A percentile compares a stretch with the other conserved stretches of the same genome.
Conservation (phyloP, 1,140 invertebrate genomes). For the Papilio dardanus region DNA sequence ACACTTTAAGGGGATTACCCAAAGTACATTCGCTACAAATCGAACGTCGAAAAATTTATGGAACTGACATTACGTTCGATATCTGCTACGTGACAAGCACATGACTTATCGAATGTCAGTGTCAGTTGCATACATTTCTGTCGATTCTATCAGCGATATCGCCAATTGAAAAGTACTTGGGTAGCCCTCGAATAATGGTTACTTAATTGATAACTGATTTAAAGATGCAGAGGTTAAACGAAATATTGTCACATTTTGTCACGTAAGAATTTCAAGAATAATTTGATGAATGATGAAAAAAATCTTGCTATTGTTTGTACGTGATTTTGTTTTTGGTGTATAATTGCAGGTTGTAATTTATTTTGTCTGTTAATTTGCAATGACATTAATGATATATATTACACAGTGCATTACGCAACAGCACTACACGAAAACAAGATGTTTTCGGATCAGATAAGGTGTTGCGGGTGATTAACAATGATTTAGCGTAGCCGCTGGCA, state of each 20-base stretch:
- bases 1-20: too few relatives aligned
- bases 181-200: too few relatives aligned
- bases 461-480: slow-evolving; percentile 18
- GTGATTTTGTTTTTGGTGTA: not conserved
- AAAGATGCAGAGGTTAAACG: not conserved
- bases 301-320: too few relatives aligned
- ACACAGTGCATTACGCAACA: not conserved
- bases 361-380: not conserved
- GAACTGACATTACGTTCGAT: too few relatives aligned
- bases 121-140: too few relatives aligned
- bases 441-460: not conserved
- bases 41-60: too few relatives aligned
- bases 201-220: not conserved
- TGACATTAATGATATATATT: not conserved
- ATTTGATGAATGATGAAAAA: too few relatives aligned
- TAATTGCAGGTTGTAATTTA: not conserved
- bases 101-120: too few relatives aligned
- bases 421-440: not conserved
- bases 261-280: not conserved
- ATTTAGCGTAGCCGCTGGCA: not conserved
- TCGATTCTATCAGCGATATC: too few relatives aligned
- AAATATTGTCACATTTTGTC: not conserved
- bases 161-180: too few relatives aligned
- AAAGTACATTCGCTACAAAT: too few relatives aligned
- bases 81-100: too few relatives aligned